Evolutionary conservation across 2,113 vertebrate genomes (phyloP).

Genomic region (Phoenicopterus ruber): DNA sequence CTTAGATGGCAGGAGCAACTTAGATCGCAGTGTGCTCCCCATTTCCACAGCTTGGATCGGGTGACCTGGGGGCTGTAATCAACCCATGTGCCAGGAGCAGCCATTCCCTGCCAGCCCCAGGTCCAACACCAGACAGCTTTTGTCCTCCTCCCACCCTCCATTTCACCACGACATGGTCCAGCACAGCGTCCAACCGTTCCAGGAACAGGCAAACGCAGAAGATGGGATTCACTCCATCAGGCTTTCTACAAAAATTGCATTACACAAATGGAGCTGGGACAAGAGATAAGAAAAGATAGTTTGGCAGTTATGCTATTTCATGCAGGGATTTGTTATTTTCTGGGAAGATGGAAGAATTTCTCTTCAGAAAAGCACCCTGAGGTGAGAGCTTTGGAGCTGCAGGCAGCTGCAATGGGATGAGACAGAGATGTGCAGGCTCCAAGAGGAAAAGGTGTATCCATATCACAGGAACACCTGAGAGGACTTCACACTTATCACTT

Average conservation of each 20-base stretch:
- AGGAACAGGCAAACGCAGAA: neutral
- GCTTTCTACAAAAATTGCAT: neutral
- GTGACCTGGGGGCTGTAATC: neutral
- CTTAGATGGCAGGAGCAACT: neutral
- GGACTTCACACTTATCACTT: neutral
- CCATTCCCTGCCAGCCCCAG: neutral
- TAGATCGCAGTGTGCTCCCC: neutral
- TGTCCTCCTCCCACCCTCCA: neutral
- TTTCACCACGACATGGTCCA: neutral
- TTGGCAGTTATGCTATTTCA: neutral
- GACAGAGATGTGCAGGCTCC: neutral
- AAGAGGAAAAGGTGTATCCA: neutral
- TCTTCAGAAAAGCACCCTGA: neutral
- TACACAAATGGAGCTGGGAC: neutral
- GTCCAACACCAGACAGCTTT: neutral
- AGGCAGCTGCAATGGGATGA: neutral
- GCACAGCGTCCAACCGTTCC: neutral
- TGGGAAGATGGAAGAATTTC: neutral
- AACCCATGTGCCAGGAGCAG: neutral
- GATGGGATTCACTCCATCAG: neutral
- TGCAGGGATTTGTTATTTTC: neutral
- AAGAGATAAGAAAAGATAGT: neutral
- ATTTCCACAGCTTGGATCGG: neutral
- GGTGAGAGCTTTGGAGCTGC: neutral
- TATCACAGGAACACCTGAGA: neutral